Evolutionary conservation across 2,888 invertebrate genomes (phyloP), one percentile per base, ranked within the genome.

Genomic region (Ptychoptera contaminata): DNA sequence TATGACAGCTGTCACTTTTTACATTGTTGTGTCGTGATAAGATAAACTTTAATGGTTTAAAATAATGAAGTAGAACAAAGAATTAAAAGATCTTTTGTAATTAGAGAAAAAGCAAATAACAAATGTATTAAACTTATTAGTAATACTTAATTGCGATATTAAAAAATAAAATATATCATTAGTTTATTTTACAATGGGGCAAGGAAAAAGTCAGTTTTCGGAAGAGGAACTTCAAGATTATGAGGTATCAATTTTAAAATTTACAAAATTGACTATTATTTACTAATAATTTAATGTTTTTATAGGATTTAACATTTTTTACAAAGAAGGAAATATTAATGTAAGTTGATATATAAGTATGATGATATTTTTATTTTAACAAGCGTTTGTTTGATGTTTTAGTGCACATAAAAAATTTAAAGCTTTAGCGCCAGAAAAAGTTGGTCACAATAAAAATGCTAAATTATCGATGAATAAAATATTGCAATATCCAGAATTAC

Each of bases 371-470:
- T 12, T 14, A 12, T 12, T 11, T 14, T 12, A 36, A 36, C 12
- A 36, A n/a, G 4, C 8, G 7, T 23, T 36, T 36, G 4, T 36
- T 36, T 35, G 16, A 47, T 52, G 53, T 62, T 71, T 51, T 63
- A 90, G 92, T 60, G 85, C 90, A 15, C 92, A 92, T 67, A 81
- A 83, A 55, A 83, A 90, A 57, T 93, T 91, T 61, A 86, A 88
- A 69, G 78, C 82, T 2, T 66, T 93, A 40, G 87, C 88, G 5
- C 91, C 92, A 9, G 87, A 88, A 58, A 84, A 86, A 67, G 86
- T 92, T 7, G 84, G 86, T 8, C 86, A 87, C 59, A 85, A 88
- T 55, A 79, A 83, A 59, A 88, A 88, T 63, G 84, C 84, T 3
- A 86, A 86, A 59, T 67, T 90, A 15, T 83, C 87, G 0, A 85